A percentile compares a stretch with the other conserved stretches of the same genome.
Evolutionary conservation across 2,797 vertebrate genomes (phyloP).

Genomic region (Arremon aurantiirostris): DNA sequence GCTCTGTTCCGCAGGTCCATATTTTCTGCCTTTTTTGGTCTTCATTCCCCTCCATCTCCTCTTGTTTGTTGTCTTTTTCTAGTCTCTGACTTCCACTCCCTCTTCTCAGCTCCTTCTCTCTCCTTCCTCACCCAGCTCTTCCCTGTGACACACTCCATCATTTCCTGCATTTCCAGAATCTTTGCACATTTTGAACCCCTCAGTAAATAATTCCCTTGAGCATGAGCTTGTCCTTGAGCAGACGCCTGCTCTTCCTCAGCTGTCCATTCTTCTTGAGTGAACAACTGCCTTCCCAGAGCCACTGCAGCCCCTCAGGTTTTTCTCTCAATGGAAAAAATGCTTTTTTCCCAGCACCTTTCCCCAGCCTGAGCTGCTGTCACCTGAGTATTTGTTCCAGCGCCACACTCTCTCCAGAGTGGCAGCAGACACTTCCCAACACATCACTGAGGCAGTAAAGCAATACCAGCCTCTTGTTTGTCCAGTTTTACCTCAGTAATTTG

Average conservation of each 20-base stretch:
- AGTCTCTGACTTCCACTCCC: fast-evolving
- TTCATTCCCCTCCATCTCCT: not conserved
- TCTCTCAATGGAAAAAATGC: fast-evolving
- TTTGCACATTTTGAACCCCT: not conserved
- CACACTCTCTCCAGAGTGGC: not conserved
- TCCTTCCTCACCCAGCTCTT: not conserved
- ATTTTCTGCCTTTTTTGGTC: not conserved
- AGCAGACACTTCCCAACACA: not conserved
- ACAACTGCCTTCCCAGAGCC: not conserved
- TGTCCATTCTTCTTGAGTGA: not conserved
- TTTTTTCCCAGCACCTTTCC: not conserved
- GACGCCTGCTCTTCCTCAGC: not conserved
- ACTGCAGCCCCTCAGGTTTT: not conserved
- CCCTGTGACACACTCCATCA: not conserved
- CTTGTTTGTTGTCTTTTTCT: not conserved
- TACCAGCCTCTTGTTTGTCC: fast-evolving
- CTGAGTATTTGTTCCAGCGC: not conserved
- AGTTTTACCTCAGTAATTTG: not conserved
- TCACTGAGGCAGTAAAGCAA: not conserved
- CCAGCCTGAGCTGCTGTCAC: not conserved
- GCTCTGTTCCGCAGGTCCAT: not conserved
- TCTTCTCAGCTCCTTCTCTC: not conserved
- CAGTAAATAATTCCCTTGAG: not conserved
- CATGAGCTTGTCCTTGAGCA: fast-evolving
- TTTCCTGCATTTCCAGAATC: not conserved